phyloP scores from a whole-genome alignment of 2,113 vertebrate species.

The Gymnarchus niloticus region DNA sequence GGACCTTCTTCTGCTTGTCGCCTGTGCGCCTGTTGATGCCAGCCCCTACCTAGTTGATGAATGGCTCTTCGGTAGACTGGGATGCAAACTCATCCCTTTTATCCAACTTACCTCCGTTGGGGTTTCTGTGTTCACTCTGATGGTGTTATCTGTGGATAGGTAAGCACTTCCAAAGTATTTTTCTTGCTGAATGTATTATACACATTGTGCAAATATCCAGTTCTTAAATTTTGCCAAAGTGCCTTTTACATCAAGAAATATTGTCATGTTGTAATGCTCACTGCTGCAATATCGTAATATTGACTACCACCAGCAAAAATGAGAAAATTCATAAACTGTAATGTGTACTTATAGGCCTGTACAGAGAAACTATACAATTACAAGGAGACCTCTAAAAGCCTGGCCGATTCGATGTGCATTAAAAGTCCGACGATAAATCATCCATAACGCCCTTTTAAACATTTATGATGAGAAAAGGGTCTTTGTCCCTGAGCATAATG shows the following conservation, averaged over 20 bases:
- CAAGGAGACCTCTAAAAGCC: background rate
- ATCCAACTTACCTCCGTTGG: conserved; percentile 95
- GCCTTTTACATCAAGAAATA: background rate
- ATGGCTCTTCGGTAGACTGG: conserved; percentile 89
- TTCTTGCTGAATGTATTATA: background rate
- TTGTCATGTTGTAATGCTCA: background rate
- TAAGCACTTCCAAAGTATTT: conserved; percentile 50
- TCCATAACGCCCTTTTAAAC: no score
- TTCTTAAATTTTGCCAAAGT: background rate
- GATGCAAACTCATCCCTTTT: conserved; percentile 94
- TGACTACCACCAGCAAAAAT: background rate
- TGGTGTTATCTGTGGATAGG: conserved; percentile 94
- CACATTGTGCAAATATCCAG: background rate
- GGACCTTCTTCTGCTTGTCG: conserved; percentile 86
- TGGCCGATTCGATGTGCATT: no score
- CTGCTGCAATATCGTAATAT: background rate
- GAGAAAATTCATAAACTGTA: background rate
- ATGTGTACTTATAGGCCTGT: background rate
- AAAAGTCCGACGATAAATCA: no score
- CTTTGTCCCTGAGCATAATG: no score
- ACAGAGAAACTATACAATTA: background rate
- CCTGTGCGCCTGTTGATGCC: conserved; percentile 94
- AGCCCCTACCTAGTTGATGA: conserved; percentile 84
- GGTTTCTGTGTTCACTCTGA: conserved; percentile 95
- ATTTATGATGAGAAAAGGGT: no score